Percentiles rank a stretch among this genome's conserved stretches.
phyloP scores from a whole-genome alignment of 1,140 invertebrate species.

The Chymomyza costata region DNA sequence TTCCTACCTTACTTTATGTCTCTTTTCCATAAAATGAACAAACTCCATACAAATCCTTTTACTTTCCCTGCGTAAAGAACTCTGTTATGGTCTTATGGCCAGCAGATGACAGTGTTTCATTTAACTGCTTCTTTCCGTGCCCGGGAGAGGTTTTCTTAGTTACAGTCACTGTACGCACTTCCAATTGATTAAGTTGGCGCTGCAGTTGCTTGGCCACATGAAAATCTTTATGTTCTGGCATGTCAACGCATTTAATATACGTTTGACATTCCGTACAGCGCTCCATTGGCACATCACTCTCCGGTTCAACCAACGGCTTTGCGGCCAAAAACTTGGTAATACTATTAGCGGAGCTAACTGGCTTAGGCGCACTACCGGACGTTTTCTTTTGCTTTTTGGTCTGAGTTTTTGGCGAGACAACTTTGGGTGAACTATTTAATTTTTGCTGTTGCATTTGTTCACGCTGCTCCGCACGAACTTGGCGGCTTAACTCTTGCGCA shows the following conservation, averaged over 20 bases:
- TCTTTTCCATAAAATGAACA: not conserved
- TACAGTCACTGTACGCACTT: conserved; percentile 35
- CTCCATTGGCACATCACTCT: conserved; percentile 59
- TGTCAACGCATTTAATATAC: conserved; percentile 77
- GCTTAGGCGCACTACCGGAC: not conserved
- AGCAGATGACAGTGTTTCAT: conserved; percentile 17
- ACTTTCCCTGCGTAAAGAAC: conserved; percentile 60
- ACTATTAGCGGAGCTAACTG: conserved; percentile 21
- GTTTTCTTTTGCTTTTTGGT: conserved; percentile 26
- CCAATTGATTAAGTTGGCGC: conserved; percentile 54
- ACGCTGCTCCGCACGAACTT: conserved; percentile 73
- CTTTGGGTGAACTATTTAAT: conserved; percentile 7
- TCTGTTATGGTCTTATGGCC: conserved; percentile 54
- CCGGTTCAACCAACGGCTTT: conserved; percentile 15
- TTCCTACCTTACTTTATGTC: no score
- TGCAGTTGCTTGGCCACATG: conserved; percentile 83
- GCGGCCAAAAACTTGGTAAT: conserved; percentile 50
- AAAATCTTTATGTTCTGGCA: conserved; percentile 82
- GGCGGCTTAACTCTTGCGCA: conserved; percentile 78
- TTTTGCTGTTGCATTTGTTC: conserved; percentile 43
- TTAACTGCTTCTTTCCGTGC: conserved; percentile 15
- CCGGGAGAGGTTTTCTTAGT: conserved; percentile 33
- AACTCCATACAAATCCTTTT: not conserved
- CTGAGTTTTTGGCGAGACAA: conserved; percentile 15
- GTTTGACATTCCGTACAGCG: conserved; percentile 81